phyloP scores from a whole-genome alignment of 2,797 vertebrate species.

The Alca torda region DNA sequence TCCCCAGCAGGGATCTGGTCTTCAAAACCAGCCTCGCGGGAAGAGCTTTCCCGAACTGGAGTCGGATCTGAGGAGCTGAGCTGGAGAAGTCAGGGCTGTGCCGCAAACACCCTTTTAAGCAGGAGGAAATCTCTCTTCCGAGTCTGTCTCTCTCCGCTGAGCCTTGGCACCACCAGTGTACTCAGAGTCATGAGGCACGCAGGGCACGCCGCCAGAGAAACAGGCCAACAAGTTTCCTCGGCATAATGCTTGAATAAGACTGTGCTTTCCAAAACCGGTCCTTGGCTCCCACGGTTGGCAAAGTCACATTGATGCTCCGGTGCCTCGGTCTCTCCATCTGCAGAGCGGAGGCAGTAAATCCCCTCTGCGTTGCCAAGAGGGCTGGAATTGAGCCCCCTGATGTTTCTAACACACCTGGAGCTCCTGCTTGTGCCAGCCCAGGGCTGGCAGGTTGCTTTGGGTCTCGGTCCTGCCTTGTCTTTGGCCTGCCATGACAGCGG shows the following conservation, averaged over 20 bases:
- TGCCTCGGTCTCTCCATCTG: neutral
- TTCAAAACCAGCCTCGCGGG: neutral
- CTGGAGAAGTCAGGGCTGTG: neutral
- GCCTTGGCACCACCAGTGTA: rapidly evolving
- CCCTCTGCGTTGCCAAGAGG: neutral
- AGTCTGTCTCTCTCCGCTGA: neutral
- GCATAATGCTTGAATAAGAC: neutral
- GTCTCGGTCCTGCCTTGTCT: neutral
- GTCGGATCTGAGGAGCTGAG: neutral
- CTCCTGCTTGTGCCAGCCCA: neutral
- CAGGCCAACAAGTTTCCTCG: neutral
- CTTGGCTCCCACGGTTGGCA: neutral
- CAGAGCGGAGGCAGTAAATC: neutral
- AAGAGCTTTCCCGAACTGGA: neutral
- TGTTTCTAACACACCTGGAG: neutral
- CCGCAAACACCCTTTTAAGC: neutral
- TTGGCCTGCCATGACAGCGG: neutral
- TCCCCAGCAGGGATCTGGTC: neutral
- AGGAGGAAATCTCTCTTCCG: neutral
- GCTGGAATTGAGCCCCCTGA: neutral
- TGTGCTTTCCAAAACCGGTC: neutral
- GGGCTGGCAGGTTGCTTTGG: too few relatives aligned
- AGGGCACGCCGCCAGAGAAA: neutral
- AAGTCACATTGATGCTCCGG: neutral
- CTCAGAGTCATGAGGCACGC: neutral